Evolutionary conservation across 1,140 invertebrate species (phyloP).

Genomic region (Bombus impatiens): DNA sequence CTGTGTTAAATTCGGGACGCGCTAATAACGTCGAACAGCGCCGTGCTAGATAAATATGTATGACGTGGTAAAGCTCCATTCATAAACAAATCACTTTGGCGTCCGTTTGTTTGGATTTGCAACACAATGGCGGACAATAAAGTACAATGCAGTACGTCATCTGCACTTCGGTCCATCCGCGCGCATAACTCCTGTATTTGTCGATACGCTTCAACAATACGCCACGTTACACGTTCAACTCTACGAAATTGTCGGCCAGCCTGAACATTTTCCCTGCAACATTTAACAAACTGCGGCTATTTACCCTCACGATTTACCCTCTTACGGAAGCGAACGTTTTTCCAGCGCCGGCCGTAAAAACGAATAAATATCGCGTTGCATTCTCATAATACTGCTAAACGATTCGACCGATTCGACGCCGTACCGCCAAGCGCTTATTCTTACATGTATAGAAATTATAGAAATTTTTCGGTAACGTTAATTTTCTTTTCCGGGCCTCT

Average conservation of each 20-base stretch:
- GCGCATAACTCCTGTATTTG: conserved; percentile 36
- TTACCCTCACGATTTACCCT: conserved; percentile 10
- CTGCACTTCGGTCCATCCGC: conserved; percentile 34
- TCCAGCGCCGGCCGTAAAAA: background rate
- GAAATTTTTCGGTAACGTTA: no score
- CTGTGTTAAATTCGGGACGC: conserved; percentile 18
- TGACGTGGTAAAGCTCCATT: conserved; percentile 57
- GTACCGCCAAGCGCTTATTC: no score
- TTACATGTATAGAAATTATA: no score
- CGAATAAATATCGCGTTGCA: no score
- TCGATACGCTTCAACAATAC: conserved; percentile 39
- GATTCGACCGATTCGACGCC: no score
- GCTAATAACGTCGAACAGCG: conserved; percentile 41
- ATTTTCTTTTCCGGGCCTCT: no score
- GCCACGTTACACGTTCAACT: conserved; percentile 11
- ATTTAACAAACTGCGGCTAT: conserved; percentile 38
- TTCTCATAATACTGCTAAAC: no score
- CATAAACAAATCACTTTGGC: conserved; percentile 63
- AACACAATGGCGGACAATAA: conserved; percentile 52
- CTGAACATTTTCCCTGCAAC: conserved; percentile 32
- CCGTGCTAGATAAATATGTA: conserved; percentile 58
- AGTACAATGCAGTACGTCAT: conserved; percentile 52
- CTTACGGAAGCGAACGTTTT: background rate
- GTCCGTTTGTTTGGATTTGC: conserved; percentile 56
- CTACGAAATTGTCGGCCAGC: conserved; percentile 9